phyloP scores from a whole-genome alignment of 2,888 invertebrate genomes.

The Galerucella nymphaeae region DNA sequence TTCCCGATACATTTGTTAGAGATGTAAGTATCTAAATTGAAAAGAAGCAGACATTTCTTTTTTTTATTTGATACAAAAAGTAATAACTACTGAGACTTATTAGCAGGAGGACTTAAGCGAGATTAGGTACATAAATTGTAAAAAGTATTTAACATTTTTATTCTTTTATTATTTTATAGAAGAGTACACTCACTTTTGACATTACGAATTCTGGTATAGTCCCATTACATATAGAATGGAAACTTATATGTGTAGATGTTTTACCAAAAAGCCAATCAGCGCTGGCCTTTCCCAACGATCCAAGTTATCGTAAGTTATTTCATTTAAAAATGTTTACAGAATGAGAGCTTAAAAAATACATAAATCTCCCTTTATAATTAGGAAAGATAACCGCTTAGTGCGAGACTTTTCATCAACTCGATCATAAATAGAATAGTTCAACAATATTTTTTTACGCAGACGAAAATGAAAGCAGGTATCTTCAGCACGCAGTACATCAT shows the following conservation, averaged over 20 bases:
- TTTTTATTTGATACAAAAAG: too few relatives aligned
- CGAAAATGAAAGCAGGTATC: background rate
- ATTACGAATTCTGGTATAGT: conserved; percentile 55
- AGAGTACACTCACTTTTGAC: conserved; percentile 47
- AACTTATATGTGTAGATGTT: conserved; percentile 43
- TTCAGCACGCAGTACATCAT: background rate
- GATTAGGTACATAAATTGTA: too few relatives aligned
- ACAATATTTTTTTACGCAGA: background rate
- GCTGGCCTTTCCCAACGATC: background rate
- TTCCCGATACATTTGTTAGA: conserved; percentile 71
- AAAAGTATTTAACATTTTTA: background rate
- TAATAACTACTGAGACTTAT: too few relatives aligned
- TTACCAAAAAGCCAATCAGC: conserved; percentile 37
- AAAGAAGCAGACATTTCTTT: too few relatives aligned
- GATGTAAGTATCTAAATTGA: conserved; percentile 58
- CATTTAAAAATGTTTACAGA: background rate
- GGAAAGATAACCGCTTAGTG: too few relatives aligned
- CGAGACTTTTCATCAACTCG: too few relatives aligned
- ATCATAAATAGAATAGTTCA: too few relatives aligned
- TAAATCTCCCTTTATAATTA: too few relatives aligned
- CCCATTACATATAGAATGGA: conserved; percentile 53
- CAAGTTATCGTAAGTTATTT: background rate
- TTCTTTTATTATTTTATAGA: conserved; percentile 45
- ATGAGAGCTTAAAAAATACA: too few relatives aligned
- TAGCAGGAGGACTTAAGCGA: too few relatives aligned